Evolutionary conservation across 2,797 vertebrate species (phyloP).

Genomic region (Thunnus albacares): DNA sequence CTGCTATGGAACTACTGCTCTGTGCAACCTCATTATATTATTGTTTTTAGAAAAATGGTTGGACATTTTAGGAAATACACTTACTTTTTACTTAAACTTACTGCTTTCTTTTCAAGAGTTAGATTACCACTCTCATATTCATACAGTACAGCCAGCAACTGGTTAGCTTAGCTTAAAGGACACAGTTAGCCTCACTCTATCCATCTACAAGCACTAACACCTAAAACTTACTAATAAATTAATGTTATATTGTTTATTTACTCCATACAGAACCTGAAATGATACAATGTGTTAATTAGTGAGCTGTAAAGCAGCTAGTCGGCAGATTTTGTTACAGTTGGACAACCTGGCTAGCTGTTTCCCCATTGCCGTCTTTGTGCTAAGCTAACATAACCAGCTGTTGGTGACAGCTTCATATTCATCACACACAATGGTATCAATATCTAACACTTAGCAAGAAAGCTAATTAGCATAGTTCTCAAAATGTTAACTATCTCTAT

Average conservation of each 20-base stretch:
- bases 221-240: no score
- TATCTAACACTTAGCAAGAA: background rate
- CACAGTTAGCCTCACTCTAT: background rate
- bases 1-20: constrained; percentile 2
- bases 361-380: background rate
- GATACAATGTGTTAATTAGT: background rate
- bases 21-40: background rate
- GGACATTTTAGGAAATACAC: no score
- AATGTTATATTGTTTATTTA: background rate
- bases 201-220: no score
- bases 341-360: background rate
- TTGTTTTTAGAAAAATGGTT: background rate
- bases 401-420: background rate
- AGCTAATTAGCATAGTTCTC: background rate
- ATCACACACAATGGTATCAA: background rate
- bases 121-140: background rate
- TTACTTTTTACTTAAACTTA: no score
- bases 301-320: background rate
- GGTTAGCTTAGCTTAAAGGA: no score
- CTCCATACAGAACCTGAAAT: background rate
- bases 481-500: background rate
- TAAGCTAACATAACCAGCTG: background rate
- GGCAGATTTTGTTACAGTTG: no score
- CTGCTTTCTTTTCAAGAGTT: background rate
- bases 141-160: no score